Percentiles rank a stretch among this genome's conserved stretches.
phyloP scores from a whole-genome alignment of 2,888 invertebrate species.

The Leptogaster cylindrica region DNA sequence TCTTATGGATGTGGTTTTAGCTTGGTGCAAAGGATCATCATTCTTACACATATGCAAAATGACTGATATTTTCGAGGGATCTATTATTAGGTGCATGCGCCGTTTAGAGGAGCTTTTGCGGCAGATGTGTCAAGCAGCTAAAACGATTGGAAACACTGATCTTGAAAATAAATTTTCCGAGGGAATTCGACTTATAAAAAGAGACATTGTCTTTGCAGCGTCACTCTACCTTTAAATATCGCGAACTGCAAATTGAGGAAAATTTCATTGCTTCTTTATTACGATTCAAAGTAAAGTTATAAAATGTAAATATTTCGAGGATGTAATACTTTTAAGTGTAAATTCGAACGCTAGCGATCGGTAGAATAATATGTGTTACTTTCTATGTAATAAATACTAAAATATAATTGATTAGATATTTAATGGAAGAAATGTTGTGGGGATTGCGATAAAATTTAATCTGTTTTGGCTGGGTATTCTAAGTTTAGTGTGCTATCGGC shows the following conservation, averaged over 20 bases:
- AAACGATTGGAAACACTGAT: conserved; percentile 95
- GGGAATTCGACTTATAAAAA: conserved; percentile 87
- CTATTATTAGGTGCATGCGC: conserved; percentile 85
- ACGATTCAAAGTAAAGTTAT: neutral
- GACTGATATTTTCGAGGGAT: conserved; percentile 95
- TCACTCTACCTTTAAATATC: conserved; percentile 85
- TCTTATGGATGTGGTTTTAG: conserved; percentile 95
- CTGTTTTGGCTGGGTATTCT: too few species aligned
- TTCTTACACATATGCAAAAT: conserved; percentile 94
- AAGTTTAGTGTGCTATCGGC: too few species aligned
- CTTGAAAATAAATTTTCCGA: conserved; percentile 95
- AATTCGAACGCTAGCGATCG: too few species aligned
- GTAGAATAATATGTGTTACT: too few species aligned
- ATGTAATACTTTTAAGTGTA: neutral
- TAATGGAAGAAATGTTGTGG: too few species aligned
- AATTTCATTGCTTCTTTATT: neutral
- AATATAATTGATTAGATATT: neutral
- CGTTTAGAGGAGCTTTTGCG: conserved; percentile 93
- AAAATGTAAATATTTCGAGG: neutral
- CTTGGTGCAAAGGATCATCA: conserved; percentile 93
- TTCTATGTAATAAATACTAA: neutral
- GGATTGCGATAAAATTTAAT: too few species aligned
- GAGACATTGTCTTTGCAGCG: conserved; percentile 99
- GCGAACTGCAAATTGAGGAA: too few species aligned
- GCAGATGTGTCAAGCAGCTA: conserved; percentile 94